These are phyloP conservation scores for Hyaena hyaena DNA, from an alignment of 2,113 vertebrate genomes.

Conservation along the genomic window DNA sequence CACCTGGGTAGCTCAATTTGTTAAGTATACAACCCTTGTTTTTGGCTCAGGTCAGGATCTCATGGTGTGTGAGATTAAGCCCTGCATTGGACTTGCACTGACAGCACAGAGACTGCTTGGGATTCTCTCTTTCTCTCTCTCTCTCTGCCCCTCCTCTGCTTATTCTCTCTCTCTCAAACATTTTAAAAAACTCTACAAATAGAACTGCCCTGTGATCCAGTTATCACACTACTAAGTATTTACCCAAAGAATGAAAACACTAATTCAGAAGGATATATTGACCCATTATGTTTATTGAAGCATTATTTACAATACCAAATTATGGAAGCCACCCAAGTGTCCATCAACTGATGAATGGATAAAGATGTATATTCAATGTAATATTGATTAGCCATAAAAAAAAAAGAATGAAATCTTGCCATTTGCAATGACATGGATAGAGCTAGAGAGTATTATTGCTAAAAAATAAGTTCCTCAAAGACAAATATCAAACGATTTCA, in stretches of 20 bases:
- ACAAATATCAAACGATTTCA: neutral
- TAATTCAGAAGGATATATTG: neutral
- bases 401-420: neutral
- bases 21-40: no score
- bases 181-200: neutral
- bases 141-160: no score
- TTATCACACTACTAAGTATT: neutral
- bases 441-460: neutral
- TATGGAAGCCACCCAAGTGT: neutral
- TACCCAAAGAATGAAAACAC: neutral
- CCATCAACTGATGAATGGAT: neutral
- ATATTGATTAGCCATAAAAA: neutral
- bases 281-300: neutral
- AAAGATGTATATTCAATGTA: neutral
- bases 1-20: no score
- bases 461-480: neutral
- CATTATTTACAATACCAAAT: neutral
- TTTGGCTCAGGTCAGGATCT: no score
- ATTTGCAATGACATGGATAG: neutral
- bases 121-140: no score
- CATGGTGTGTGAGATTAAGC: no score
- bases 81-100: no score
- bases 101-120: no score
- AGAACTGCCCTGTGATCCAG: neutral
- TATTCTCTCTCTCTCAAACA: no score